These are phyloP conservation scores for Fopius arisanus DNA, from an alignment of 1,140 invertebrate species.

Conservation along the genomic window DNA sequence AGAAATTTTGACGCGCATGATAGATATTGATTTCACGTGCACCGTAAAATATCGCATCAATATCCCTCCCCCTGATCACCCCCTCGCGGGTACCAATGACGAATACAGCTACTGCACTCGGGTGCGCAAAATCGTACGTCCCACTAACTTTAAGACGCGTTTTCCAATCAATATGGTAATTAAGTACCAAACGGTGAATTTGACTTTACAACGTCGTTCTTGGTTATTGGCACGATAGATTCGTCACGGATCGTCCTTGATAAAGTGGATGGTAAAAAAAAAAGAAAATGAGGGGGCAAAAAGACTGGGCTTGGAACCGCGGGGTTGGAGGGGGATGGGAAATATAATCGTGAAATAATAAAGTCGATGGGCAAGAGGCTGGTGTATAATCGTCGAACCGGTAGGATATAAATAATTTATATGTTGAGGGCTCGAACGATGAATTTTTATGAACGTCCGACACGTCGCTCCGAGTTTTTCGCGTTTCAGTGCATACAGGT, in stretches of 20 bases:
- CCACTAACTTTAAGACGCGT: background rate
- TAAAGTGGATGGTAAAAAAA: background rate
- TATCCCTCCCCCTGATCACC: background rate
- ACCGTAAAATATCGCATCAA: background rate
- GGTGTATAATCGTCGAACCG: conserved; percentile 33
- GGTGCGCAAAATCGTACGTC: background rate
- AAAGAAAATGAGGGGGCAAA: background rate
- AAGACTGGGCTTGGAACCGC: background rate
- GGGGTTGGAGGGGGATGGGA: conserved; percentile 1
- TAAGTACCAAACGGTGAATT: conserved; percentile 9
- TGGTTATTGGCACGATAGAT: conserved; percentile 9
- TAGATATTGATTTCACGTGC: conserved; percentile 10
- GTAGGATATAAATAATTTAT: conserved; percentile 41
- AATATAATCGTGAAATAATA: conserved; percentile 38
- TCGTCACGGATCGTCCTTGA: background rate
- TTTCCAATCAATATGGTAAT: conserved; percentile 15
- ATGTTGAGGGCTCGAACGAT: conserved; percentile 17
- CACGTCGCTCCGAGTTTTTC: conserved; percentile 26
- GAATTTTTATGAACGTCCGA: conserved; percentile 42
- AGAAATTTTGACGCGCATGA: background rate
- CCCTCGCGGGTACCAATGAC: background rate
- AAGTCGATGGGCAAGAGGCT: conserved; percentile 23
- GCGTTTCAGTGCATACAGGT: conserved; percentile 15
- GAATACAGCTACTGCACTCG: background rate
- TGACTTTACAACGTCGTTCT: background rate